phyloP scores from a whole-genome alignment of 2,797 vertebrate genomes.

The Pantherophis vulpinus region DNA sequence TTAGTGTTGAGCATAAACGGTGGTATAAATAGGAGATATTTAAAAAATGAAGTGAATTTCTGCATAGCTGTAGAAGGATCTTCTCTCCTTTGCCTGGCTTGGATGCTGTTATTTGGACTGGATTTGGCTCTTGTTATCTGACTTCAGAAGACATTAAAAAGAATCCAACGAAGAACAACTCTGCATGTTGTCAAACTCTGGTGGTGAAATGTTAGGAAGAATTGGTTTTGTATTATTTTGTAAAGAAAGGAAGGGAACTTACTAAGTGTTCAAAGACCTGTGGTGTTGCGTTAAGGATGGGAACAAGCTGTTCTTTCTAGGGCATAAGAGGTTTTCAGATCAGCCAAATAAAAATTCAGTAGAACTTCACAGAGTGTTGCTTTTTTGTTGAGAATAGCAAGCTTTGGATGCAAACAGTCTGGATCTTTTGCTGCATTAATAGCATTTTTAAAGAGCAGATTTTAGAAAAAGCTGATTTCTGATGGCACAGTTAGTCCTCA shows the following conservation, averaged over 20 bases:
- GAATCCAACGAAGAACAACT: not conserved
- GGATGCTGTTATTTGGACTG: not conserved
- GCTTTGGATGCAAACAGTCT: not conserved
- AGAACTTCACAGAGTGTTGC: not conserved
- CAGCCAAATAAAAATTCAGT: not conserved
- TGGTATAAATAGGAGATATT: not conserved
- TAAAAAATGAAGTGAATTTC: not conserved
- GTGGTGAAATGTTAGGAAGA: not conserved
- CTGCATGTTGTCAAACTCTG: not conserved
- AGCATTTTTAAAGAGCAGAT: not conserved
- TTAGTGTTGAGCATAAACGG: not conserved
- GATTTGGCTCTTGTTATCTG: not conserved
- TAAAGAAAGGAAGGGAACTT: not conserved
- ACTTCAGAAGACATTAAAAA: not conserved
- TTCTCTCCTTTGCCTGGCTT: not conserved
- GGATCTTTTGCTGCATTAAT: not conserved
- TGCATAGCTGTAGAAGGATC: not conserved
- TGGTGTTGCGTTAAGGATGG: not conserved
- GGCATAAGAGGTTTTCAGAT: not conserved
- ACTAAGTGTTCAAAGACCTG: not conserved
- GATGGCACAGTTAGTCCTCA: not conserved
- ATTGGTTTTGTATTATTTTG: not conserved
- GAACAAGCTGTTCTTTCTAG: not conserved
- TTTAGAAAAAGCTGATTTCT: not conserved
- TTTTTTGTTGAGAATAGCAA: not conserved